phyloP scores from a whole-genome alignment of 2,888 invertebrate species.

The Limnephilus marmoratus region DNA sequence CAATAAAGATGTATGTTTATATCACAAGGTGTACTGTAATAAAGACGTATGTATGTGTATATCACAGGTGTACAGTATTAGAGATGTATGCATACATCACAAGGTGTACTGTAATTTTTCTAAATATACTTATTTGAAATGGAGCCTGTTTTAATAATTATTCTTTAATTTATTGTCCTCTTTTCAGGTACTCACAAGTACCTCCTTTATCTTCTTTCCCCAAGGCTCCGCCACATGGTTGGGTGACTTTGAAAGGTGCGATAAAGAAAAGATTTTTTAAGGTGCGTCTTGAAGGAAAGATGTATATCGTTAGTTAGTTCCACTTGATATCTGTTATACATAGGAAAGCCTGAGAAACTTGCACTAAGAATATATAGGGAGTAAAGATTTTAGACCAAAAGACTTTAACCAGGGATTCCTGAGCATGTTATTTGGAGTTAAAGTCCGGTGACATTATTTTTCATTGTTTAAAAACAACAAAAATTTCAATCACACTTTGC shows the following conservation, averaged over 20 bases:
- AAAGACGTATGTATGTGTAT: background rate
- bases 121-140: constrained; percentile 11
- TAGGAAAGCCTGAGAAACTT: background rate
- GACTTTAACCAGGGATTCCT: too few relatives aligned
- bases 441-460: too few relatives aligned
- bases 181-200: background rate
- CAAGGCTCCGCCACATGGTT: background rate
- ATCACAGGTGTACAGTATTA: background rate
- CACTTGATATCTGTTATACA: too few relatives aligned
- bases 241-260: too few relatives aligned
- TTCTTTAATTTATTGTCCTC: background rate
- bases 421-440: too few relatives aligned
- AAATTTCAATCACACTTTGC: too few relatives aligned
- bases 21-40: background rate
- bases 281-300: background rate
- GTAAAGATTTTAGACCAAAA: too few relatives aligned
- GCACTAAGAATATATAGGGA: background rate
- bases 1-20: background rate
- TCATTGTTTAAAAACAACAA: too few relatives aligned
- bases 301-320: background rate
- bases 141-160: background rate
- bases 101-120: constrained; percentile 13
- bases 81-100: constrained; percentile 2
- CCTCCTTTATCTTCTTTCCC: background rate
- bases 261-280: background rate